Evolutionary conservation across 2,797 vertebrate genomes (phyloP), one percentile per base, ranked within the genome.

Genomic region (Cuculus canorus): DNA sequence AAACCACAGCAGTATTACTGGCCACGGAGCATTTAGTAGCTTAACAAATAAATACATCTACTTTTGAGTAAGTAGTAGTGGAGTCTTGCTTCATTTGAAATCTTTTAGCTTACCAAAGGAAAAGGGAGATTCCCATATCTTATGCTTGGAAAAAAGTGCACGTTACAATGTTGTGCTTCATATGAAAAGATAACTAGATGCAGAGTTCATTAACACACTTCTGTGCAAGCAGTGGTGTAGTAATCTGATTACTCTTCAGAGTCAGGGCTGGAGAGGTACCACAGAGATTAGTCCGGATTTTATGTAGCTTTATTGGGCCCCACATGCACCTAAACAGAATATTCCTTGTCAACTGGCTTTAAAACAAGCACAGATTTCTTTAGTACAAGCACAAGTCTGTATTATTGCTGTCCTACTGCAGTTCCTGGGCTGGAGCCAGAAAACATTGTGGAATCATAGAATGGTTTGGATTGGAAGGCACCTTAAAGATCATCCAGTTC

Each of bases 291-390:
- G 37, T n/a, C 56, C 23, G 65, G 72, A 13, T 66, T 32, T 90
- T 87, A 39, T 64, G 27, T 35, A 90, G 47, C 77, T 22, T 86
- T 22, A 25, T 1, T 63, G 43, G 24, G 25, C n/a, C 39, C 17
- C 33, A 13, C 2, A 0, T 28, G 18, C 63, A 17, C 16, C 30
- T 73, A 54, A 86, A 63, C 8, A 19, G 6, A 66, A 6, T 0
- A 2, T 66, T 92, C 11, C 15, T 37, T 81, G 14, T 52, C 56
- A 88, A 13, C 43, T 80, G 10, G 30, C 64, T 86, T 75, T 78
- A 78, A 80, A 80, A 33, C 17, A 73, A 88, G 11, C 27, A 19
- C 7, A 0, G 1, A 73, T 88, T 88, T 80, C 68, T 69, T 41
- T 18, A 47, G 19, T 56, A 68, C 45, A 57, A 81, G 23, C 45